Conservation (phyloP, 2,888 invertebrate genomes). For the Acleris cristana region DNA sequence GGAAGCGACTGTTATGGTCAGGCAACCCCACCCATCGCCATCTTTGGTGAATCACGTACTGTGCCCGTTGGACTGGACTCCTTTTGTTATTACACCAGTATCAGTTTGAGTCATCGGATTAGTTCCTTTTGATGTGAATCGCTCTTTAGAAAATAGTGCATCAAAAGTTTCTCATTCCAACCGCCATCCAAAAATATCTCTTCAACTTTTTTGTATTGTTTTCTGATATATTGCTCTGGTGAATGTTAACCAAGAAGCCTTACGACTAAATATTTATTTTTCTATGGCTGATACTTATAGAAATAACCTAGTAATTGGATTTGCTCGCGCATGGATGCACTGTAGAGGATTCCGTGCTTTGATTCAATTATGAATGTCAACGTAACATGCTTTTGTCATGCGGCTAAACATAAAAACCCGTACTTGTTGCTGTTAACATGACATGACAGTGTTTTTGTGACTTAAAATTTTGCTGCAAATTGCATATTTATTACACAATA, state of each 20-base stretch:
- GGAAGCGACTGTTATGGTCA: slow-evolving; percentile 50
- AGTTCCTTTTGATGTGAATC: too few relatives aligned
- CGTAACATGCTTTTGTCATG: slow-evolving; percentile 26
- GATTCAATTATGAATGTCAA: slow-evolving; percentile 65
- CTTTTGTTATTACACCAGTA: slow-evolving; percentile 15
- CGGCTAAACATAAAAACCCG: not conserved
- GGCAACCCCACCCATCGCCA: slow-evolving; percentile 53
- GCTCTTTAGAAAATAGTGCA: not conserved
- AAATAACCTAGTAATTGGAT: slow-evolving; percentile 59
- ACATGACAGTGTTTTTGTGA: not conserved
- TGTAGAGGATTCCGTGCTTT: slow-evolving; percentile 64
- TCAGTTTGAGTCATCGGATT: slow-evolving; percentile 11
- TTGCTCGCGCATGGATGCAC: slow-evolving; percentile 54
- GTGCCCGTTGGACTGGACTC: slow-evolving; percentile 41
- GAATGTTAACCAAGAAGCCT: not conserved
- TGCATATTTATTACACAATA: too few relatives aligned
- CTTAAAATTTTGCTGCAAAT: too few relatives aligned
- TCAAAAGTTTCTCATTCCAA: too few relatives aligned
- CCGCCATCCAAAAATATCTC: too few relatives aligned
- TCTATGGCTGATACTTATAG: not conserved
- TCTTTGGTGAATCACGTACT: slow-evolving; percentile 53
- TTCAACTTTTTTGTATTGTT: too few relatives aligned
- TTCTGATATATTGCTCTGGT: not conserved
- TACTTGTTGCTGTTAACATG: not conserved
- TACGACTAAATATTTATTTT: not conserved